Base-by-base conservation (phyloP, 2,113 vertebrate genomes). In the Oxyura jamaicensis region DNA sequence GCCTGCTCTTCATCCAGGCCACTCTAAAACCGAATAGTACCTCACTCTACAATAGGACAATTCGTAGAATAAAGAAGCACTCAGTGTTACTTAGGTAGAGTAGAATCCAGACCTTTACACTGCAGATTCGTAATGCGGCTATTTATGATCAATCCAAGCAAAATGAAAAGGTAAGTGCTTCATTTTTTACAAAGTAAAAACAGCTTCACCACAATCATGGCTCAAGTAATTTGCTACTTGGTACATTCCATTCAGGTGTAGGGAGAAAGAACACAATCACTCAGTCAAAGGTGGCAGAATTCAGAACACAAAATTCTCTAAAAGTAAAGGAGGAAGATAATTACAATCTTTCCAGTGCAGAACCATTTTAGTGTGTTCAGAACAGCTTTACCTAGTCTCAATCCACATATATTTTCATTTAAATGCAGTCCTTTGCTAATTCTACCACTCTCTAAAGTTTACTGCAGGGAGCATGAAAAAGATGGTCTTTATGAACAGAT, bases 401-500 rank as follows among this genome's bases (percentile, higher is more conserved):
- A 68, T 79, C 78, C 94, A 94, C 91, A 82, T 71, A 80, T 28
- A 95, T 96, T 96, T 95, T 95, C 93, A 96, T 93, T 95, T 89
- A 95, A 92, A 93, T 87, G 60, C 67, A 91, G 72, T 90, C 87
- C 95, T 96, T 59, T 44, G 63, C 85, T 95, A 92, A 94, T 80
- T 92, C 90, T 50, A 74, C 76, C 35, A 26, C 75, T 87, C 82
- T 95, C 71, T 87, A 88, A 95, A 90, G 46, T 96, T 97, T 97
- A 96, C 94, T 96, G 94, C 91, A 90, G 95, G 85, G 94, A 97
- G 92, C 92, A 90, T 41, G 74, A 90, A 97, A 93, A 96, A 93
- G 87, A 97, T 92, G 91, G 93, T 97, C 93, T 96, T 97, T 95
- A 87, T 52, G 96, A 98, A 97, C 98, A 98, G 98, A 98, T 98